Base-by-base conservation (phyloP, 1,140 invertebrate species). In the Papilio xuthus region DNA sequence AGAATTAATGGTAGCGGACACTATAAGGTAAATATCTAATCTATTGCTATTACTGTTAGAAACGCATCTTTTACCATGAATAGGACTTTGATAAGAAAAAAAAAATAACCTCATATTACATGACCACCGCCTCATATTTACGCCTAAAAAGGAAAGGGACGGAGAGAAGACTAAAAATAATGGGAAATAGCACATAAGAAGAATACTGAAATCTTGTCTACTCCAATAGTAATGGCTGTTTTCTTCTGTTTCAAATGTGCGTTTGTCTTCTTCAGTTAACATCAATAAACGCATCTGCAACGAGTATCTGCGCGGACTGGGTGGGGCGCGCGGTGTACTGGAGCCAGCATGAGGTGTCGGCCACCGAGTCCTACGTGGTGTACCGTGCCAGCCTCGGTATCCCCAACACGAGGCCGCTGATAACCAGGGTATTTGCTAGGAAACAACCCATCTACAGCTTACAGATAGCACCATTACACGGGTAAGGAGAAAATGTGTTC, bases 221-320 rank as follows among this genome's bases (percentile, higher is more conserved):
- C 44, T 47, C 13, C 0, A 47, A 47, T 15, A 18, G 44, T 47
- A 47, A 47, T 18, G 1, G 44, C 13, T 47, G 4, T 3, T 7
- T 47, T 2, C 13, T 47, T 70, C 56, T 53, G 15, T 60, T 32
- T 32, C 32, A 32, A 32, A 32, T 32, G 32, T 32, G 6, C 2
- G 6, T 6, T 32, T 32, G 2, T 32, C 6, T 78, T 44, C 85
- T 85, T 75, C 75, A 88, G 88, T 81, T 92, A 28, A 90, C 90
- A 69, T 94, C 96, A 12, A 94, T 98, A 26, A 95, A 96, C 74
- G 95, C 95, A 20, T 95, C 95, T 41, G 96, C 95, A 0, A 93
- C 94, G 12, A 96, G 96, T 82, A 88, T 99, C 9, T 96, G 96
- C 9, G 94, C 98, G 0, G 98, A 99, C 90, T 99, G 98, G 98